Base-by-base conservation (phyloP, 2,113 vertebrate genomes). In the Nerophis ophidion region DNA sequence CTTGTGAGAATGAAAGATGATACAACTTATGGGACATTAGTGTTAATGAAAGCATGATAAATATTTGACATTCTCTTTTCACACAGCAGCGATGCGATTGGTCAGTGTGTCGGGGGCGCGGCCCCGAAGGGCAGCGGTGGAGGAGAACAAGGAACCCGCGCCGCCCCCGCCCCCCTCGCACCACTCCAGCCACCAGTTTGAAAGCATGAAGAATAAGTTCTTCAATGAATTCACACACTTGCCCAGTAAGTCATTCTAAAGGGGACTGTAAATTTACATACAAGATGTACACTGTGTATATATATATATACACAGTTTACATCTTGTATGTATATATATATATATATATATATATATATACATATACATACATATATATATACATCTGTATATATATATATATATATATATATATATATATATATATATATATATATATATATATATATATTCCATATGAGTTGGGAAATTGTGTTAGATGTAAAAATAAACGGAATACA, bases 141-240 rank as follows among this genome's bases (percentile, higher is more conserved):
- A 83, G 47, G 77, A 81, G 48, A 76, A 80, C 48, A 57, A 2
- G 57, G 76, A 79, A 61, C 74, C 13, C 1, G 75, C 64, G 1
- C 67, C 74, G 5, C 75, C 76, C 0, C 62, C 74, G 0, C 79
- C 81, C 0, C 68, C 85, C 5, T 75, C 82, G 0, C 82, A 87
- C 72, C 87, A 83, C 62, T 83, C 86, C 61, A 77, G 72, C 67
- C 87, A 91, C 52, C 84, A 91, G 84, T 91, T 83, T 47, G 16
- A 56, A 19, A 86, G 81, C 74, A 84, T 91, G 71, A 91, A 91
- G 76, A 88, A 81, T 74, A 92, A 91, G 76, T 92, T 92, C 80
- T 90, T 86, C 60, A 87, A 92, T 15, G 90, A 91, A 66, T 75
- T 88, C 52, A 89, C 87, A 3, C 87, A 90, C 65, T 79, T 91